Conservation (phyloP, 2,888 invertebrate species). For the Watsonalla binaria region DNA sequence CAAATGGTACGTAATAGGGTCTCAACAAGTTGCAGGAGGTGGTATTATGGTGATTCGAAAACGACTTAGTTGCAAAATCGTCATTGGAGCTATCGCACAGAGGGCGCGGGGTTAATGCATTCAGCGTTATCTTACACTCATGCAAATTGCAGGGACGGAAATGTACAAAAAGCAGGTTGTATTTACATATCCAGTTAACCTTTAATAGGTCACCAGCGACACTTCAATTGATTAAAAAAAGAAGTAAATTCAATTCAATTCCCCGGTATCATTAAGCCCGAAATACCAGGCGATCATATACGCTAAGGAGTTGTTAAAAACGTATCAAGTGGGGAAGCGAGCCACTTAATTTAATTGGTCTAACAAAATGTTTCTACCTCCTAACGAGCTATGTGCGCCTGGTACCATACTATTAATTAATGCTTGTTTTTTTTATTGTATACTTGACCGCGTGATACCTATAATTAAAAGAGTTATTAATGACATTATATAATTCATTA, state of each 20-base stretch:
- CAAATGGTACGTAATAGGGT: not conserved
- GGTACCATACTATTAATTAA: constrained; percentile 8
- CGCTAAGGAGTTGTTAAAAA: constrained; percentile 47
- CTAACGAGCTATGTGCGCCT: constrained; percentile 34
- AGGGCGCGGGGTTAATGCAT: constrained; percentile 30
- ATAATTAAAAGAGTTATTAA: not conserved
- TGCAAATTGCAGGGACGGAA: constrained; percentile 17
- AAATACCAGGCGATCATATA: constrained; percentile 37
- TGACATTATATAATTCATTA: not conserved
- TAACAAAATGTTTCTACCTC: constrained; percentile 24
- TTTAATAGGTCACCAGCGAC: not conserved
- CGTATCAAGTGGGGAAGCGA: constrained; percentile 34
- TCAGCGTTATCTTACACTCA: constrained; percentile 19
- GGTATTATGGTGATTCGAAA: constrained; percentile 13
- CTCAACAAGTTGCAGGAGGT: not conserved
- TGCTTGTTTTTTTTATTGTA: not conserved
- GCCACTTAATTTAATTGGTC: constrained; percentile 35
- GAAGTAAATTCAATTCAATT: constrained; percentile 13
- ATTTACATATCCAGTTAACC: constrained; percentile 2
- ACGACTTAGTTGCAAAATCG: constrained; percentile 24
- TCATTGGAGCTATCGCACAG: constrained; percentile 7
- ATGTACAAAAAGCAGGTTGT: constrained; percentile 7
- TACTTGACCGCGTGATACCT: constrained; percentile 4
- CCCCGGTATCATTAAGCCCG: constrained; percentile 10
- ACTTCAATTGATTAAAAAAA: not conserved